Base-by-base conservation (phyloP, 1,140 invertebrate genomes). In the Paraescarpia echinospica region DNA sequence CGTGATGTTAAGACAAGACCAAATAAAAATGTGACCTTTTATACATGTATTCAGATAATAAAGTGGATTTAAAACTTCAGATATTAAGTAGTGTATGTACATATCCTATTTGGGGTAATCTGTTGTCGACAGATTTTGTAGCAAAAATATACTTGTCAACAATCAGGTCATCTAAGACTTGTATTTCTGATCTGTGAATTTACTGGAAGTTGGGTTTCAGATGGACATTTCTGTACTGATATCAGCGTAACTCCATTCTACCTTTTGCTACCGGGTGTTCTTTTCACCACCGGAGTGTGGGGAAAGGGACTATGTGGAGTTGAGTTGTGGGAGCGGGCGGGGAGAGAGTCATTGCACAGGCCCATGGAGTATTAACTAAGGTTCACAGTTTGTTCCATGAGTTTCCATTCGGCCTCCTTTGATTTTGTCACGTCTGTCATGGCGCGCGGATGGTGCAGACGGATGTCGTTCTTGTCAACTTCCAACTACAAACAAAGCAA, bases 401-500 rank as follows among this genome's bases (percentile, higher is more conserved):
- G 90, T 90, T 41, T 90, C 90, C 90, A 90, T 22, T 90, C 90
- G 35, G 90, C 90, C n/a, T 90, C 90, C 35, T 41, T 90, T 90
- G 90, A 31, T 90, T 35, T 90, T 34, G 90, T 90, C 34, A 90
- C 35, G 27, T 90, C 90, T 90, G 90, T 35, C 90, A 90, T 34
- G 1, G 90, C 90, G 34, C 35, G 34, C 8, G 90, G 34, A 33
- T 90, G 90, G 18, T 41, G 35, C 34, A 90, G 90, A 31, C 90
- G 90, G 14, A 34, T 90, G 35, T 90, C 90, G n/a, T 33, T 90
- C 90, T 41, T 90, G 90, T 90, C 90, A 33, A 41, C 35, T 35
- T 90, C 90, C n/a, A 90, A 41, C 90, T 90, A n/a, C 34, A 90
- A 90, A 22, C 14, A 90, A 90, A n/a, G n/a, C 5, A n/a, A 14